These are phyloP conservation scores for Cossypha heuglini DNA, from an alignment of 2,797 vertebrate genomes.

Conservation along the genomic window DNA sequence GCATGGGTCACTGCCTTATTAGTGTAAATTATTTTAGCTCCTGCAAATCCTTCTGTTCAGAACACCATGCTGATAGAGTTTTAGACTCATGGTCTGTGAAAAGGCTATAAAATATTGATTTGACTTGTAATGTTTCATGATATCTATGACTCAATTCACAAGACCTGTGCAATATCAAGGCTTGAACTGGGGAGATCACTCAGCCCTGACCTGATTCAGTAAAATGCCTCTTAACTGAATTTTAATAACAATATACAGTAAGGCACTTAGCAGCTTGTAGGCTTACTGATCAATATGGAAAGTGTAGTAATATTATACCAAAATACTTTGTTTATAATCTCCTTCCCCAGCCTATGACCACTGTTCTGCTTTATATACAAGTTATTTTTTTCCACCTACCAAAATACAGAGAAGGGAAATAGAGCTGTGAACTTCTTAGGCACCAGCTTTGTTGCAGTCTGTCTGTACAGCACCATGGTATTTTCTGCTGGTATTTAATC, in stretches of 20 bases:
- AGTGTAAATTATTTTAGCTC: constrained; percentile 20
- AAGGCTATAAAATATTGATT: constrained; percentile 42
- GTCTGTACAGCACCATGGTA: not conserved
- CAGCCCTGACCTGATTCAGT: not conserved
- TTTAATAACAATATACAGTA: not conserved
- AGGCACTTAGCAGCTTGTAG: not conserved
- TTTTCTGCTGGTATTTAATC: not conserved
- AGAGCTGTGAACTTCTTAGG: not conserved
- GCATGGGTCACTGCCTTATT: constrained; percentile 1
- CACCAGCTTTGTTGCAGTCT: not conserved
- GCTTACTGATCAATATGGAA: not conserved
- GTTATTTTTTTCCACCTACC: not conserved
- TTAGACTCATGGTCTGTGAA: not conserved
- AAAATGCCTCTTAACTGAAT: constrained; percentile 11
- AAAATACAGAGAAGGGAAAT: not conserved
- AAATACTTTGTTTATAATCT: not conserved
- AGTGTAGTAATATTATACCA: not conserved
- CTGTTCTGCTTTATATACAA: not conserved
- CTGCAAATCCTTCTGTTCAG: not conserved
- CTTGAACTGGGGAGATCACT: not conserved
- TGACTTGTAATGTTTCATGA: constrained; percentile 1
- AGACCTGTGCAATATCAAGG: not conserved
- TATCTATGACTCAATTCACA: not conserved
- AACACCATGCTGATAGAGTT: not conserved
- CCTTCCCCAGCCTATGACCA: not conserved